A percentile compares a stretch with the other conserved stretches of the same genome.
Evolutionary conservation across 2,888 invertebrate species (phyloP).

Genomic region (Melinopterus prodromus): DNA sequence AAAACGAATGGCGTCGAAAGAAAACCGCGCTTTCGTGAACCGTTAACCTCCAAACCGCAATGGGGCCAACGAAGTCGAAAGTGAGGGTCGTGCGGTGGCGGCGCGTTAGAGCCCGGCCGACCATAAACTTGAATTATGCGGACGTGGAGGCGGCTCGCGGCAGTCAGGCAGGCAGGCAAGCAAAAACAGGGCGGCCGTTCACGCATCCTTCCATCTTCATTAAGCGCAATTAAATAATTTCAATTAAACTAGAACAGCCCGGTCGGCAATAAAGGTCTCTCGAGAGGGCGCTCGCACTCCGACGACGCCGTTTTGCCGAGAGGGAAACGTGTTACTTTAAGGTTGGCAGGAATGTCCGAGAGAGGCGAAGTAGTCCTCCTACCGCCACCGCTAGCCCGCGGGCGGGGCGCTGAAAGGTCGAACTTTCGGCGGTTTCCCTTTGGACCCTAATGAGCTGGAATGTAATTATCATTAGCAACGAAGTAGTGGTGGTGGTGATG

Average conservation of each 20-base stretch:
- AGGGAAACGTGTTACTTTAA: neutral
- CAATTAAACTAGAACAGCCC: conserved; percentile 46
- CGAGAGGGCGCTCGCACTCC: conserved; percentile 39
- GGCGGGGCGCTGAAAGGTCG: conserved; percentile 27
- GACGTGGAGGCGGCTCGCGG: conserved; percentile 1
- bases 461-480: conserved; percentile 33
- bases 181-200: conserved; percentile 17
- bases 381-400: neutral
- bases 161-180: conserved; percentile 9
- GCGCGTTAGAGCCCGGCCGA: neutral
- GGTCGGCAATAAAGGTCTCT: conserved; percentile 43
- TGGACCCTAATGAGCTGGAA: conserved; percentile 33
- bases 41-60: neutral
- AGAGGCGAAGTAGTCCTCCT: neutral
- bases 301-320: conserved; percentile 36
- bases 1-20: neutral
- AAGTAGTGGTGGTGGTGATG: neutral
- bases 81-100: neutral
- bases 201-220: conserved; percentile 47
- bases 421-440: conserved; percentile 26
- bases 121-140: conserved; percentile 19
- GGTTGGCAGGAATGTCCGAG: conserved; percentile 4
- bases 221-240: conserved; percentile 47
- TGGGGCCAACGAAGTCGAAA: neutral
- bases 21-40: neutral